Evolutionary conservation across 2,888 invertebrate species (phyloP), one percentile per base, ranked within the genome.

Genomic region (Epirrhoe tristata): DNA sequence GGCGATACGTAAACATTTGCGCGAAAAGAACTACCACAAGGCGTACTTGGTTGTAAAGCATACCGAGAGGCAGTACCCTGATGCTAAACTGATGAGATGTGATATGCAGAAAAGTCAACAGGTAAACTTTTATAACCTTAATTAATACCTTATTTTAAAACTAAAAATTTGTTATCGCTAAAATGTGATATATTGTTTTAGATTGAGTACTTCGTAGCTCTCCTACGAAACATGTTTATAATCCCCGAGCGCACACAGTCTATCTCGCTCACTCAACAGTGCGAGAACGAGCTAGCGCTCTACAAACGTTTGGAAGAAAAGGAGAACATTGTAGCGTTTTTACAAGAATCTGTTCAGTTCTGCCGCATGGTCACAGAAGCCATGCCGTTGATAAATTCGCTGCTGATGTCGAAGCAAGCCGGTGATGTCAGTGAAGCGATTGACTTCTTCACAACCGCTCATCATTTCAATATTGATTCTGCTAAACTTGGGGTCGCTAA

Each of bases 371-470:
- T 93, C 2, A 86, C 91, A 0, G 91, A 91, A 58, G 92, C 93
- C 0, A 88, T 94, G 46, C 94, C 94, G 1, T 24, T 96, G n/a
- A 95, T 98, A 66, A 95, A 96, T 73, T 94, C 96, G 17, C 89
- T 98, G 79, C 90, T 98, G 10, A 95, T 95, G 84, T 96, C 97
- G 0, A 95, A 95, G 73, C 95, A 95, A 69, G 94, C 96, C 5
- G 95, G 96, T 0, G 98, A 98, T 84, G 97, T 98, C 12, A 95
- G 96, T 61, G 99, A 98, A 85, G 97, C 98, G 0, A 96, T 99
- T 32, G 96, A 97, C 67, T 98, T 98, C 83, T 97, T 99, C 76
- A 97, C 97, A 0, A 95, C 96, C 0, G 97, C 97, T 0, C 96
- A 95, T 79, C 95, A 96, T 72, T 97, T 97, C 80, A 95, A 96